Conservation (phyloP, 2,113 vertebrate genomes). For the Podarcis raffonei region DNA sequence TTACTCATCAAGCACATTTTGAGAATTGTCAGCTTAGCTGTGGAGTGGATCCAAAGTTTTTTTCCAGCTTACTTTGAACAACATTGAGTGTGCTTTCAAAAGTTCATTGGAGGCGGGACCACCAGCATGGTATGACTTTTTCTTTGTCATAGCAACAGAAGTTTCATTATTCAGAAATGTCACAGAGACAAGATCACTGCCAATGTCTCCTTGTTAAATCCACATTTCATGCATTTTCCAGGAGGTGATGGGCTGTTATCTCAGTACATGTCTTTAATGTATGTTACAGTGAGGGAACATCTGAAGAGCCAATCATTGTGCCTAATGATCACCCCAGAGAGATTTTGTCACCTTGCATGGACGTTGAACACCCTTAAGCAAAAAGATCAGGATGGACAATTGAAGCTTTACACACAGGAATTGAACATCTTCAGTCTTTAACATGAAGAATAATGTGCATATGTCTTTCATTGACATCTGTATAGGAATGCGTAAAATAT, state of each 20-base stretch:
- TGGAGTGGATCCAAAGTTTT: neutral
- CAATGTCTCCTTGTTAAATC: neutral
- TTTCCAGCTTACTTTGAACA: neutral
- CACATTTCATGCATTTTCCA: neutral
- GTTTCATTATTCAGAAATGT: neutral
- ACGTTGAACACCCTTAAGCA: neutral
- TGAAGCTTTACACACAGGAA: neutral
- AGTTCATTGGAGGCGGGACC: neutral
- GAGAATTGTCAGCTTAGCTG: neutral
- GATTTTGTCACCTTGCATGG: neutral
- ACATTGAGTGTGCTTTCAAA: neutral
- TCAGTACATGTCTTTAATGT: neutral
- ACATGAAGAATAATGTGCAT: neutral
- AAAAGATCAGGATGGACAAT: neutral
- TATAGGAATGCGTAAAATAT: no score
- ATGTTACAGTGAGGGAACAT: neutral
- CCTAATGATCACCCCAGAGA: neutral
- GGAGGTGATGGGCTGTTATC: neutral
- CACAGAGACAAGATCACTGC: neutral
- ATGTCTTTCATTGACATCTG: neutral
- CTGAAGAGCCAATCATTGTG: neutral
- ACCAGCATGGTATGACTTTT: no score
- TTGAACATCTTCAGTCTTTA: neutral
- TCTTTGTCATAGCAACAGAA: neutral
- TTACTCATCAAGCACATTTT: neutral